Evolutionary conservation across 2,113 vertebrate genomes (phyloP).

Genomic region (Rousettus leschenaultii): DNA sequence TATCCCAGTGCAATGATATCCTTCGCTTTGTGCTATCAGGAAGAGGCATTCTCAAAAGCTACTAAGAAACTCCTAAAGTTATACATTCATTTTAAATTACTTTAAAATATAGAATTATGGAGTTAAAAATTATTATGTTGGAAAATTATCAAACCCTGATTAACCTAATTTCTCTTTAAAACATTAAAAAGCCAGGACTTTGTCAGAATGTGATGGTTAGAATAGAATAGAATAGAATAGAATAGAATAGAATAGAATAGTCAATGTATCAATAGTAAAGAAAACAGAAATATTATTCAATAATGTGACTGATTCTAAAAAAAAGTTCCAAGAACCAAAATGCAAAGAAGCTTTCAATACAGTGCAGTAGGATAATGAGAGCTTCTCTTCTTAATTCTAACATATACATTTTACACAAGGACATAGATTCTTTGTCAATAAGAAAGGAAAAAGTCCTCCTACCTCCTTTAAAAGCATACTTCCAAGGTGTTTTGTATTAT

Average conservation of each 20-base stretch:
- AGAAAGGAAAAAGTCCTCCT: not conserved
- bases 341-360: not conserved
- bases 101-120: not conserved
- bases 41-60: not conserved
- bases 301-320: not conserved
- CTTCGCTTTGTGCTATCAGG: not conserved
- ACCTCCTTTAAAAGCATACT: not conserved
- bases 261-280: not conserved
- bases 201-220: no score
- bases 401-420: not conserved
- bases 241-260: not conserved
- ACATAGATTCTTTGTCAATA: not conserved
- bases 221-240: not conserved
- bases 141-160: not conserved
- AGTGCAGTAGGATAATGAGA: not conserved
- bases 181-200: not conserved
- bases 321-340: not conserved
- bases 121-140: not conserved
- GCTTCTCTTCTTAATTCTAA: not conserved
- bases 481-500: not conserved
- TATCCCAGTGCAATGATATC: not conserved
- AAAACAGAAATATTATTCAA: not conserved
- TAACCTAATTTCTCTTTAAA: not conserved
- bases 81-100: not conserved
- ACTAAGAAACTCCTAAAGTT: not conserved